Base-by-base conservation (phyloP, 1,140 invertebrate genomes). In the Patella vulgata region DNA sequence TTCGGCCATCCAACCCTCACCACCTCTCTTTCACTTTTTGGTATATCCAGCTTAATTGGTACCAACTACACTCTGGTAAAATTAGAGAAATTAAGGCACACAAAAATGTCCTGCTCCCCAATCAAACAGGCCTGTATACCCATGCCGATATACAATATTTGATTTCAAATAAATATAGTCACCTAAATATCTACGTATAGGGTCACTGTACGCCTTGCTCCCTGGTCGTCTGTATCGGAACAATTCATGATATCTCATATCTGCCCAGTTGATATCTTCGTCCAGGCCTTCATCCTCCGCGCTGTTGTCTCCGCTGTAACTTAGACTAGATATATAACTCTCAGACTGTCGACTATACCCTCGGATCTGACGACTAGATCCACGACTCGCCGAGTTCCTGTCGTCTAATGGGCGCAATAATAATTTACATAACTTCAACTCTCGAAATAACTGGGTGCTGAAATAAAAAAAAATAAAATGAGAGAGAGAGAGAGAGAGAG, bases 261-360 rank as follows among this genome's bases (percentile, higher is more conserved):
- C 71, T 9, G 58, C 66, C 65, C 72, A 73, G 12, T 61, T 56
- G 50, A 71, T 67, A 9, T 71, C 68, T 52, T 79, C 68, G 51
- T 79, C 76, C 31, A 66, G 60, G 21, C 65, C 48, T 28, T 72
- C 72, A 61, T 74, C 69, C 61, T 78, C 70, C 33, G 72, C 77
- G 66, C 74, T 78, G 53, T 82, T 78, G 47, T 81, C 78, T 3
- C 72, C 77, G 54, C 74, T 76, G 73, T 82, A 80, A 71, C 80
- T 82, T 31, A 81, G 68, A 70, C 75, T 78, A 31, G 80, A 83
- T 9, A 81, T 66, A 59, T 77, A 82, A 57, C 75, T 83, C 59
- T 80, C 80, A 6, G 78, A 79, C 66, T 82, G 80, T 19, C 82
- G 74, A 63, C 81, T 83, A 65, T 83, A 84, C 14, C 83, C 83